Evolutionary conservation across 2,113 vertebrate genomes (phyloP).

Genomic region (Pterocles orientalis): DNA sequence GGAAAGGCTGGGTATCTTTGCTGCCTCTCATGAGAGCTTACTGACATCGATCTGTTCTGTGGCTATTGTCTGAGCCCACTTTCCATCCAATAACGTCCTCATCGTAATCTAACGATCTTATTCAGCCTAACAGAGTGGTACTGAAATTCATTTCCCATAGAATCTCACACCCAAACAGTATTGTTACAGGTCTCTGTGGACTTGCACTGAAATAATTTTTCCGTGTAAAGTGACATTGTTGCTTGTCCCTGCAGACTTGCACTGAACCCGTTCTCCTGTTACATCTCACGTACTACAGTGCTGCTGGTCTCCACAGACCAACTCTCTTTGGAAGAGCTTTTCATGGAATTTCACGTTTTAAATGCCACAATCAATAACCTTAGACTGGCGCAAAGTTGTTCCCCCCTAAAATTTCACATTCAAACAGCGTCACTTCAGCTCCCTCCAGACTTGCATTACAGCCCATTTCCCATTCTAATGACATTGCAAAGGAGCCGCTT

Average conservation of each 20-base stretch:
- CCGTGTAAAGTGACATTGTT: not conserved
- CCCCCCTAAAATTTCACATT: slow-evolving; percentile 4
- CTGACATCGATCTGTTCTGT: not conserved
- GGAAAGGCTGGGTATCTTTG: slow-evolving; percentile 1
- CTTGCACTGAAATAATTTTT: slow-evolving; percentile 28
- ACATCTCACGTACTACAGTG: not conserved
- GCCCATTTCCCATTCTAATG: not conserved
- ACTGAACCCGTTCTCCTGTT: slow-evolving; percentile 45
- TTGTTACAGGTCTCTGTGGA: slow-evolving; percentile 36
- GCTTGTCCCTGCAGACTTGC: slow-evolving; percentile 7
- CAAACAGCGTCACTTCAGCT: not conserved
- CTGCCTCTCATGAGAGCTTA: not conserved
- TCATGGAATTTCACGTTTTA: not conserved
- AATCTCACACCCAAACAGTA: slow-evolving; percentile 35
- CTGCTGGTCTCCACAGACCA: not conserved
- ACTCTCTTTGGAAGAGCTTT: not conserved
- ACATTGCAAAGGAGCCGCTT: not conserved
- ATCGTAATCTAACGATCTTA: slow-evolving; percentile 36
- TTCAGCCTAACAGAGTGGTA: not conserved
- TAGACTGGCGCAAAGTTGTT: not conserved
- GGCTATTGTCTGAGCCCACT: slow-evolving; percentile 13
- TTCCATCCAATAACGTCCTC: slow-evolving; percentile 34
- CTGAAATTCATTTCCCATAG: slow-evolving; percentile 21
- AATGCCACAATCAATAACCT: not conserved
- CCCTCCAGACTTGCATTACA: not conserved